Percentiles rank a stretch among this genome's conserved stretches.
Evolutionary conservation across 2,888 invertebrate species (phyloP).

Genomic region (Tortrix viridana): DNA sequence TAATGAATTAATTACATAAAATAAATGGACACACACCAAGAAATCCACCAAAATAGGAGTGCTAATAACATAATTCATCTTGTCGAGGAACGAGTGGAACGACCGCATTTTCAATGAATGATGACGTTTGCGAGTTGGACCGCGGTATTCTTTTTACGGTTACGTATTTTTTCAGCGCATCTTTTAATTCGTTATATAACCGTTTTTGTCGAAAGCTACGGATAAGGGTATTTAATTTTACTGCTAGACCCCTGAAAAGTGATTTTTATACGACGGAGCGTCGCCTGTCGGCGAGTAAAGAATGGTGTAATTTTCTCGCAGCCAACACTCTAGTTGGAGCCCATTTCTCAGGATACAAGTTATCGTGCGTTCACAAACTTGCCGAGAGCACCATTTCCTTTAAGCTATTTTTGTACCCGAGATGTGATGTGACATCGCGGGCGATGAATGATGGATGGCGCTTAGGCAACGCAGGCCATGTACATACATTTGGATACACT

Average conservation of each 20-base stretch:
- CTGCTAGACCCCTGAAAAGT: constrained; percentile 19
- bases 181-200: neutral
- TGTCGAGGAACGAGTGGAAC: too few relatives aligned
- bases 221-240: constrained; percentile 27
- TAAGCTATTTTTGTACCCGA: constrained; percentile 46
- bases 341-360: constrained; percentile 65
- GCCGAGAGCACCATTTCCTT: constrained; percentile 55
- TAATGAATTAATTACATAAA: too few relatives aligned
- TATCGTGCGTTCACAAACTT: constrained; percentile 61
- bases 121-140: too few relatives aligned
- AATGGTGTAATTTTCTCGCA: constrained; percentile 52
- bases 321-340: constrained; percentile 41
- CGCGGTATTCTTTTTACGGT: too few relatives aligned
- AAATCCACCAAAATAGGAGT: too few relatives aligned
- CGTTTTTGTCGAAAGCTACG: constrained; percentile 2
- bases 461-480: constrained; percentile 7
- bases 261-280: constrained; percentile 39
- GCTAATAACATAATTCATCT: too few relatives aligned
- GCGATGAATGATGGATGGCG: constrained; percentile 44
- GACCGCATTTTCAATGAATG: too few relatives aligned
- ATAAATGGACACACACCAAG: too few relatives aligned
- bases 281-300: constrained; percentile 52
- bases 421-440: constrained; percentile 46
- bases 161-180: too few relatives aligned
- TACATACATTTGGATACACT: constrained; percentile 10